Evolutionary conservation across 2,888 invertebrate genomes (phyloP).

Genomic region (Drosophila prostipennis): DNA sequence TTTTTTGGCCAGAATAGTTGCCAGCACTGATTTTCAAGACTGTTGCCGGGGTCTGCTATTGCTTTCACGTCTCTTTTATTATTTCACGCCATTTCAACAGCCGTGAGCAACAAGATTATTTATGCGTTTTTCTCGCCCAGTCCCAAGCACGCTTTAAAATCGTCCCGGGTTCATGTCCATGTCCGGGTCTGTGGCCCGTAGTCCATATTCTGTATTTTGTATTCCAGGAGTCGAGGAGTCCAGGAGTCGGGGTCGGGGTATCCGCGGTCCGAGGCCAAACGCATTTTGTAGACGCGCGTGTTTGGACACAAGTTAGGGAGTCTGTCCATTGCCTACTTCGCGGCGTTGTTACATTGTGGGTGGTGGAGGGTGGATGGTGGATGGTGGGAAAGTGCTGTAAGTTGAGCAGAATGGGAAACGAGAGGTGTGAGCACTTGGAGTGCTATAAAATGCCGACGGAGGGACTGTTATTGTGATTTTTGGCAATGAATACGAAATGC

Average conservation of each 20-base stretch:
- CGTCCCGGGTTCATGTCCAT: slow-evolving; percentile 18
- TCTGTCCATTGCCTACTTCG: slow-evolving; percentile 61
- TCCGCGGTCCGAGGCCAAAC: slow-evolving; percentile 38
- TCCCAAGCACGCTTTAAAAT: slow-evolving; percentile 64
- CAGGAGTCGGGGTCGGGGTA: neutral
- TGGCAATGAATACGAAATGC: slow-evolving; percentile 77
- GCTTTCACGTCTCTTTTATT: slow-evolving; percentile 77
- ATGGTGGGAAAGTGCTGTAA: neutral
- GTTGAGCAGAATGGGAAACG: neutral
- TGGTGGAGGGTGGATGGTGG: neutral
- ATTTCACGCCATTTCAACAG: slow-evolving; percentile 79
- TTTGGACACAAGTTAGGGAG: slow-evolving; percentile 72
- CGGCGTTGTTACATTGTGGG: slow-evolving; percentile 52
- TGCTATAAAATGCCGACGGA: slow-evolving; percentile 37
- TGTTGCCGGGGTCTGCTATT: slow-evolving; percentile 50
- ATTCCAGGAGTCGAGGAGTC: neutral
- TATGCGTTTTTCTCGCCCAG: slow-evolving; percentile 64
- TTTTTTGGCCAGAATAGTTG: slow-evolving; percentile 13
- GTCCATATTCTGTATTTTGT: neutral
- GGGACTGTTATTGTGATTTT: slow-evolving; percentile 70
- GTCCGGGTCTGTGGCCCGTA: slow-evolving; percentile 3
- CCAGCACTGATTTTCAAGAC: slow-evolving; percentile 26
- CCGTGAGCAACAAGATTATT: slow-evolving; percentile 80
- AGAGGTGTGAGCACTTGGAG: slow-evolving; percentile 30
- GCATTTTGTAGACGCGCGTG: slow-evolving; percentile 69